Conservation (phyloP, 2,113 vertebrate species). For the Etia nguti region DNA sequence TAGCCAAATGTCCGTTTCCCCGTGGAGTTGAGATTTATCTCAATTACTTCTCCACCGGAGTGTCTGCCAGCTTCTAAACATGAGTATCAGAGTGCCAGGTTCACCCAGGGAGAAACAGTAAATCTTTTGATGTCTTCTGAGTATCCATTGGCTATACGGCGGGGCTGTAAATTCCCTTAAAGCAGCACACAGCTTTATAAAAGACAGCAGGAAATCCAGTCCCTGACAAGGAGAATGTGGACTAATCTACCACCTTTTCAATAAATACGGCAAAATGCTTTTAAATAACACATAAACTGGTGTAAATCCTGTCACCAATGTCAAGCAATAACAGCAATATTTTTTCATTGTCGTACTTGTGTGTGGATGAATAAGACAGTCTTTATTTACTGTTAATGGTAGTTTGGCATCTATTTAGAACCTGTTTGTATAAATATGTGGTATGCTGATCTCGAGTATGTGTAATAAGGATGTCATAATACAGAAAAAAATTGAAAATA, state of each 20-base stretch:
- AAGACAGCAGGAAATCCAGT: slow-evolving; percentile 35
- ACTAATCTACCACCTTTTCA: slow-evolving; percentile 53
- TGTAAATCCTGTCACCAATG: slow-evolving; percentile 30
- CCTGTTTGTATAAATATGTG: background rate
- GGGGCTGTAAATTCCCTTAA: slow-evolving; percentile 42
- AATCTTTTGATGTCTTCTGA: slow-evolving; percentile 61
- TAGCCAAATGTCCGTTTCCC: slow-evolving; percentile 50
- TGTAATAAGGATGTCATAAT: slow-evolving; percentile 15
- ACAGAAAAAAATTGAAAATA: background rate
- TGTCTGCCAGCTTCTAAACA: slow-evolving; percentile 59
- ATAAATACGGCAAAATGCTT: slow-evolving; percentile 32
- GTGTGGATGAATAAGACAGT: slow-evolving; percentile 15
- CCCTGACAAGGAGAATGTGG: slow-evolving; percentile 35
- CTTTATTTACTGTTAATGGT: slow-evolving; percentile 25
- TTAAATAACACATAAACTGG: slow-evolving; percentile 42
- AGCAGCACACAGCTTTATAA: slow-evolving; percentile 22
- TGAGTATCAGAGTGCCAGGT: slow-evolving; percentile 36
- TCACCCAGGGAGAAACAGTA: slow-evolving; percentile 28
- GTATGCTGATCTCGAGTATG: background rate
- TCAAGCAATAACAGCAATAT: slow-evolving; percentile 7
- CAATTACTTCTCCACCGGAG: slow-evolving; percentile 45
- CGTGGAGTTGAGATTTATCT: slow-evolving; percentile 58
- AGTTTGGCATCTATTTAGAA: slow-evolving; percentile 32
- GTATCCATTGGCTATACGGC: slow-evolving; percentile 27
- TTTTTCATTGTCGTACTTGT: slow-evolving; percentile 9